Evolutionary conservation across 2,888 invertebrate species (phyloP), one percentile per base, ranked within the genome.

Genomic region (Leucophora obtusa): DNA sequence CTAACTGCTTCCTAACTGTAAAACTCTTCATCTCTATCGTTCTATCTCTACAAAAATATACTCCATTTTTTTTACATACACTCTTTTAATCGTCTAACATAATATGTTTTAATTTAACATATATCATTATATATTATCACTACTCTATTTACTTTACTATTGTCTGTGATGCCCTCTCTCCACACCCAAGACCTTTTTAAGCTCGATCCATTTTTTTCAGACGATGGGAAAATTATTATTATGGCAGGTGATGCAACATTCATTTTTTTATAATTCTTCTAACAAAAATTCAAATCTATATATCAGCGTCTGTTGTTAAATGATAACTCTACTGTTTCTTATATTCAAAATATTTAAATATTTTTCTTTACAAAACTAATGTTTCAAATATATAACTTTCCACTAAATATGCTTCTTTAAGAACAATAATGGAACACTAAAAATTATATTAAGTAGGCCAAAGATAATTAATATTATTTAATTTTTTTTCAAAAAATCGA

Each of bases 141-240:
- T 63, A 68, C 73, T 82, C 43, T 63, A 50, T 71, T 70, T 71
- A 68, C 38, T 66, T 14, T 66, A 66, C 54, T 70, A 35, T 28
- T 56, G 65, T 68, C 18, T 77, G 58, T 70, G 78, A 74, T 81
- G 80, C 68, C 71, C 68, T 77, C 72, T 28, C 18, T 58, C 50
- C 63, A 78, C 73, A 82, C 79, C 82, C 77, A 85, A 85, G 89
- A 89, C 86, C 88, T 87, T 85, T 88, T 87, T 88, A 87, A 89
- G 90, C 89, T 89, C 88, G 88, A 88, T 87, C 88, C 87, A 88
- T 87, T 89, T 87, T 90, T 88, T 89, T 87, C 89, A 91, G 90
- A 91, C 86, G 91, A 91, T 88, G 91, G 91, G 86, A 91, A 91
- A 87, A 90, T 91, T 87, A 90, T 91, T 86, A 91, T 91, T 86